Percentiles rank a stretch among this genome's conserved stretches.
Conservation (phyloP, 2,888 invertebrate species). For the Lepetodrilus schrolli region DNA sequence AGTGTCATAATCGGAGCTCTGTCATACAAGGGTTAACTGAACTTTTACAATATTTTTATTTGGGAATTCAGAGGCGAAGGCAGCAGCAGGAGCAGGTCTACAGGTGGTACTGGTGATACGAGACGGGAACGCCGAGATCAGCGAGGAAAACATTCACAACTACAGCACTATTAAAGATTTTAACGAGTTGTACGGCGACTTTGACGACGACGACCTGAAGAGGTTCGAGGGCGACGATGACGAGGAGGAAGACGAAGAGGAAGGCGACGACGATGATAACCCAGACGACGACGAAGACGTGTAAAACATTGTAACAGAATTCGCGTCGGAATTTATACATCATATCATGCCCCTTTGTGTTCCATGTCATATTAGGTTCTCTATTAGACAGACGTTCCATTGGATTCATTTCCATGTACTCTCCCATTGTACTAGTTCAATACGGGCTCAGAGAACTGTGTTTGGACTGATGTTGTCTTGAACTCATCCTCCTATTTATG, state of each 20-base stretch:
- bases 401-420: slow-evolving; percentile 4
- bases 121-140: slow-evolving; percentile 85
- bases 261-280: slow-evolving; percentile 53
- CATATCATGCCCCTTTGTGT: slow-evolving; percentile 14
- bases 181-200: slow-evolving; percentile 65
- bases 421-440: not conserved
- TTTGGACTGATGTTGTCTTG: slow-evolving; percentile 14
- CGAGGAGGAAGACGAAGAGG: slow-evolving; percentile 51
- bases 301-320: slow-evolving; percentile 1
- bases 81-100: slow-evolving; percentile 85
- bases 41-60: not conserved
- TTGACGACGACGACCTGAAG: slow-evolving; percentile 61
- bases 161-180: slow-evolving; percentile 68
- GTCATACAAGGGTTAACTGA: not conserved
- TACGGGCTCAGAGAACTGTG: not conserved
- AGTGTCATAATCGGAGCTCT: no score
- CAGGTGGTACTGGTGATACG: slow-evolving; percentile 83
- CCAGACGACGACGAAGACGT: slow-evolving; percentile 79
- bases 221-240: slow-evolving; percentile 43
- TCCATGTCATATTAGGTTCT: slow-evolving; percentile 13
- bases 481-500: not conserved
- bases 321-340: not conserved
- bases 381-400: slow-evolving; percentile 1
- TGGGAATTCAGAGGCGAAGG: slow-evolving; percentile 86
- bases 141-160: slow-evolving; percentile 77